Base-by-base conservation (phyloP, 2,797 vertebrate genomes). In the Monodelphis domestica region DNA sequence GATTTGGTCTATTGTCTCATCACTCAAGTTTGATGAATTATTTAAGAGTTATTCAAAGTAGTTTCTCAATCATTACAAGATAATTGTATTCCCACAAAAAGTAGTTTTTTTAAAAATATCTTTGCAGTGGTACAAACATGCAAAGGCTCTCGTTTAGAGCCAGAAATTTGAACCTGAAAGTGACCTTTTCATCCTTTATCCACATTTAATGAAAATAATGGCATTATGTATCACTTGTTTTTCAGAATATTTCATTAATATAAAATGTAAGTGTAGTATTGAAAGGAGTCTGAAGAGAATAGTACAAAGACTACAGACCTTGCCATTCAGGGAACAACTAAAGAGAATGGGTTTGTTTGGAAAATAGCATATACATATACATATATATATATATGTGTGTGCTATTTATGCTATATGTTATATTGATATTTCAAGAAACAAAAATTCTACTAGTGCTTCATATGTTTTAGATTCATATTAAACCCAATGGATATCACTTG, bases 1-100 rank as follows among this genome's bases (percentile, higher is more conserved):
- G 50, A 90, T 95, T 93, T 97, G 45, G 0, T 53, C 57, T 95
- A 54, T 93, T 94, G 90, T 95, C 14, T 97, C 57, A 94, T 91
- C 94, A 57, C 1, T 90, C 56, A 94, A 78, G 12, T 92, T 92
- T 92, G 33, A 94, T 89, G 53, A 96, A 95, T 94, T 94, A 94
- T 92, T 78, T 95, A 90, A 88, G 15, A 91, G 70, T 91, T 95
- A 30, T 94, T 92, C 50, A 92, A 94, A 96, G 7, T 53, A 89
- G 6, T 55, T 95, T 91, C 70, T 90, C 52, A 92, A 7, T 92
- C 53, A 91, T 93, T 90, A 38, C 1, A 95, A 93, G 87, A 55
- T 59, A 93, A 93, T 91, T 93, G 2, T 92, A 0, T 95, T 93
- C 38, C 57, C 59, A 4, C 87, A 24, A 93, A 92, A 92, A n/a